Evolutionary conservation across 2,797 vertebrate genomes (phyloP), one percentile per base, ranked within the genome.

Genomic region (Anguilla megastoma): DNA sequence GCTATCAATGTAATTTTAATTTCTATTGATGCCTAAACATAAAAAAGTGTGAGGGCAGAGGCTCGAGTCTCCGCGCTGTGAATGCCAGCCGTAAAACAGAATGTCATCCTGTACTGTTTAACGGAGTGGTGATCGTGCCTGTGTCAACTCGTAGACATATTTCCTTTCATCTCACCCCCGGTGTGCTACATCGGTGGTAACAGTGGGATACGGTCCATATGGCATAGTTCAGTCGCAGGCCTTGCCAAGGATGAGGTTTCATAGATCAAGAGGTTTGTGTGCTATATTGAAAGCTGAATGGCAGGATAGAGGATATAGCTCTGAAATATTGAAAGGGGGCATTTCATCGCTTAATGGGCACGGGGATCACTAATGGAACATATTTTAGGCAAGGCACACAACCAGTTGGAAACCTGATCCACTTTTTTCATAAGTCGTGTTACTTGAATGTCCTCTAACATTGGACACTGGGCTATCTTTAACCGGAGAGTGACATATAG

Each of bases 361-460:
- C 41, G 9, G 14, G 84, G 60, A 41, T 54, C 80, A 12, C 63
- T 18, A 84, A 83, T 30, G 45, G 60, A 24, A 24, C 58, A 66
- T 36, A 58, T 30, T 82, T 76, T 41, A 16, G 9, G 45, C 41
- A 45, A 50, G 41, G 33, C 84, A 76, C 52, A 80, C 86, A 48
- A 85, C 69, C 45, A 87, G 56, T n/a, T 48, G 33, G 85, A n/a
- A 86, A 85, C 88, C 50, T 82, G 56, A 87, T 87, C 58, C 87
- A 66, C 1, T 41, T 84, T 60, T 86, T 90, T 88, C 84, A 87
- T 88, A 88, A 88, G 86, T 82, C 74, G 88, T 79, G 71, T 88
- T 71, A 89, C 90, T 86, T 88, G 63, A 90, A 89, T 89, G 86
- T 16, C 87, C 80, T 90, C 83, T 89, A 54, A 90, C 86, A 90